Evolutionary conservation across 2,797 vertebrate genomes (phyloP).

Genomic region (Gastrophryne carolinensis): DNA sequence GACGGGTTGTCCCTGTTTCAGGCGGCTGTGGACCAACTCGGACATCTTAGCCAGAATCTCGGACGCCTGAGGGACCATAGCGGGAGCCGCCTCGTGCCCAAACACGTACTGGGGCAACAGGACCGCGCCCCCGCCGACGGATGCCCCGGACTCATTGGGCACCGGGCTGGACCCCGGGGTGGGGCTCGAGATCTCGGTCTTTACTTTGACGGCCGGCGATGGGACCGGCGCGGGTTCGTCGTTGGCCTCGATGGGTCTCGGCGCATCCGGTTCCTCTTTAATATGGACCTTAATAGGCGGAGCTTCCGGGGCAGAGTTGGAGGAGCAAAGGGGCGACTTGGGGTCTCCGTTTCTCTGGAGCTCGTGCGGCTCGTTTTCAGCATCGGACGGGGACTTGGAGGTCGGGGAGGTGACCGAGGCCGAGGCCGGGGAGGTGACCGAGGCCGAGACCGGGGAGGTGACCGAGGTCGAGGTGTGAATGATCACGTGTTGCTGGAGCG

Average conservation of each 20-base stretch:
- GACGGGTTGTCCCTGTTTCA: slow-evolving; percentile 76
- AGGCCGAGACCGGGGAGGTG: slow-evolving; percentile 60
- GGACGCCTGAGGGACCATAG: slow-evolving; percentile 87
- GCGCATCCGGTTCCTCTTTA: slow-evolving; percentile 80
- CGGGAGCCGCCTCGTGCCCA: slow-evolving; percentile 72
- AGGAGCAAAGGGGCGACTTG: slow-evolving; percentile 60
- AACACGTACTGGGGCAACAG: slow-evolving; percentile 88
- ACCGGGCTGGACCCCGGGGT: slow-evolving; percentile 87
- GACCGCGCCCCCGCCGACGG: slow-evolving; percentile 74
- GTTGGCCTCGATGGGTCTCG: slow-evolving; percentile 1
- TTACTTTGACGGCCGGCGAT: slow-evolving; percentile 76
- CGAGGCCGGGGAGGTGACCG: slow-evolving; percentile 60
- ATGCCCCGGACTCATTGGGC: slow-evolving; percentile 70
- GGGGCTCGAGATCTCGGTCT: slow-evolving; percentile 86
- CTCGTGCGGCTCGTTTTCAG: slow-evolving; percentile 57
- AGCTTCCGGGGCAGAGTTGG: slow-evolving; percentile 35
- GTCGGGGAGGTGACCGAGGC: slow-evolving; percentile 56
- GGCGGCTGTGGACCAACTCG: slow-evolving; percentile 91
- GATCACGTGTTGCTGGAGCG: slow-evolving; percentile 83
- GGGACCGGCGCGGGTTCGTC: slow-evolving; percentile 64
- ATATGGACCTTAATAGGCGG: slow-evolving; percentile 61
- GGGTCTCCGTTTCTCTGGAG: slow-evolving; percentile 69
- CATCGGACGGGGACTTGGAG: slow-evolving; percentile 57
- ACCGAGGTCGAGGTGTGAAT: slow-evolving; percentile 64
- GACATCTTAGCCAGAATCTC: slow-evolving; percentile 98